Evolutionary conservation across 1,140 invertebrate species (phyloP).

Genomic region (Frieseomelitta varia): DNA sequence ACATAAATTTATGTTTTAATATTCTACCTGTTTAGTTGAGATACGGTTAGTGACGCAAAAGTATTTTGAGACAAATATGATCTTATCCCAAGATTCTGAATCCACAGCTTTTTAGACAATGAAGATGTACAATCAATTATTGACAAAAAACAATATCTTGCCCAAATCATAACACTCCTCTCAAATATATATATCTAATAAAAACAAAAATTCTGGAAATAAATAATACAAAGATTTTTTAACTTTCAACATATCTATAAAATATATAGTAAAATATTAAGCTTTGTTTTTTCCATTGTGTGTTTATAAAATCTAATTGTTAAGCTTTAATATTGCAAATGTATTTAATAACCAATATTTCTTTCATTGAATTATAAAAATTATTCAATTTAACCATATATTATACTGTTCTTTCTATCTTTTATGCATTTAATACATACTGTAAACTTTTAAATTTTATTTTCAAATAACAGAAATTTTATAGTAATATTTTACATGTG

Average conservation of each 20-base stretch:
- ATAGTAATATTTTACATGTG: background rate
- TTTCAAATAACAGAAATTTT: background rate
- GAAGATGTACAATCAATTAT: conserved; percentile 64
- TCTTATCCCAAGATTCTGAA: conserved; percentile 15
- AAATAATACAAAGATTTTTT: background rate
- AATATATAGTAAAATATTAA: background rate
- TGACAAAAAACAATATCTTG: conserved; percentile 73
- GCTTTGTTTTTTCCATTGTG: background rate
- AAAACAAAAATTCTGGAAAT: conserved; percentile 3
- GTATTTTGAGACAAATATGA: conserved; percentile 30
- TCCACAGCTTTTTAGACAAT: conserved; percentile 62
- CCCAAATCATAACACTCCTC: conserved; percentile 77
- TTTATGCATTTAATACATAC: background rate
- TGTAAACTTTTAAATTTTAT: background rate
- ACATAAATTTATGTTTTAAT: background rate
- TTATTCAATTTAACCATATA: background rate
- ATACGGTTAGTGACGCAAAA: conserved; percentile 25
- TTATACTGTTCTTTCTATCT: background rate
- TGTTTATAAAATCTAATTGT: background rate
- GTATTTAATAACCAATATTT: too few species aligned
- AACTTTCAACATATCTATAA: background rate
- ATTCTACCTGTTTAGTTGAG: conserved; percentile 49
- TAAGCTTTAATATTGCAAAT: too few species aligned
- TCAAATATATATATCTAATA: conserved; percentile 12
- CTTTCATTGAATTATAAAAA: background rate